Percentiles rank a stretch among this genome's conserved stretches.
Conservation (phyloP, 2,888 invertebrate genomes). For the Charanyca ferruginea region DNA sequence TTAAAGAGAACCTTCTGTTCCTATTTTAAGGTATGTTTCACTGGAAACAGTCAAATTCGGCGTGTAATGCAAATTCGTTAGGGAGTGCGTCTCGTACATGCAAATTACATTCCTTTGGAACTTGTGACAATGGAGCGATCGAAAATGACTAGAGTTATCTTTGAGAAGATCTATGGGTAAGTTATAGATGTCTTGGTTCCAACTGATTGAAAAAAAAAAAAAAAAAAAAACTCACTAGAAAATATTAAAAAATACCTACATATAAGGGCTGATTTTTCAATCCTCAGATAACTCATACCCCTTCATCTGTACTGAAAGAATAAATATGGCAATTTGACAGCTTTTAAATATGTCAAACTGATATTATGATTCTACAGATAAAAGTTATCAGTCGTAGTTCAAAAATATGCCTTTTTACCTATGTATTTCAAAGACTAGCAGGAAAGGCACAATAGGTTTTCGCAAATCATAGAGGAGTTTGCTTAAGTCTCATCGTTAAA, state of each 20-base stretch:
- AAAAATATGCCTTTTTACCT: too few relatives aligned
- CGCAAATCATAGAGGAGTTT: too few relatives aligned
- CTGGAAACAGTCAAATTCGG: conserved; percentile 24
- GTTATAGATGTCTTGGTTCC: not conserved
- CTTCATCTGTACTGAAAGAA: too few relatives aligned
- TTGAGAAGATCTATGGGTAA: not conserved
- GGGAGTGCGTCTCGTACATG: conserved; percentile 42
- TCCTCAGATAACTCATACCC: not conserved
- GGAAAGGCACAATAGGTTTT: too few relatives aligned
- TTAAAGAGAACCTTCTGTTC: conserved; percentile 4
- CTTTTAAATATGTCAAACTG: too few relatives aligned
- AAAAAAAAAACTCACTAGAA: not conserved
- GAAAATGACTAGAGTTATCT: not conserved
- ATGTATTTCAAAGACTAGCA: too few relatives aligned
- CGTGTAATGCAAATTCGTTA: conserved; percentile 43
- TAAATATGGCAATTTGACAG: too few relatives aligned
- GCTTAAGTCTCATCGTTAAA: not conserved
- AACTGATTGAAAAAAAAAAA: too few relatives aligned
- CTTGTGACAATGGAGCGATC: conserved; percentile 12
- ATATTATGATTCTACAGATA: too few relatives aligned
- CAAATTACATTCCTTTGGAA: conserved; percentile 41
- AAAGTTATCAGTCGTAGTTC: too few relatives aligned
- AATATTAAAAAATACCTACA: not conserved
- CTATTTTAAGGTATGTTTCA: conserved; percentile 16
- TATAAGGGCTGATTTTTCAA: not conserved